Evolutionary conservation across 2,888 invertebrate species (phyloP).

Genomic region (Pecten maximus): DNA sequence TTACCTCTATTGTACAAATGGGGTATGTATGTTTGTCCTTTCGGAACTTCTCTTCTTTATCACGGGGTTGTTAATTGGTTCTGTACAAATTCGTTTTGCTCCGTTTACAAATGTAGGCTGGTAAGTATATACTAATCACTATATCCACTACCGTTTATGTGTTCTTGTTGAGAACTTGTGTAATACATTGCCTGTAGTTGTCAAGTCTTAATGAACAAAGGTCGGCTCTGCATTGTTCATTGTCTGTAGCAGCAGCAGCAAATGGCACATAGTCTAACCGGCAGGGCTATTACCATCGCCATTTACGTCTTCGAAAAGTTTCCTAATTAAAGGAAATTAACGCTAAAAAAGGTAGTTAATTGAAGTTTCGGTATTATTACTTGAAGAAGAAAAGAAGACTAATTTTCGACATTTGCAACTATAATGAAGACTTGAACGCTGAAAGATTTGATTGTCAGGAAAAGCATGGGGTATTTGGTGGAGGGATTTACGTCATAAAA

Average conservation of each 20-base stretch:
- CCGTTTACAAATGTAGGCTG: slow-evolving; percentile 28
- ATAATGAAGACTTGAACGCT: background rate
- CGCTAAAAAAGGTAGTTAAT: slow-evolving; percentile 20
- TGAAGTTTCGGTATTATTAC: slow-evolving; percentile 26
- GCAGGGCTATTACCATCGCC: slow-evolving; percentile 8
- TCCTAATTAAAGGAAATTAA: slow-evolving; percentile 25
- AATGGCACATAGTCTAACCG: background rate
- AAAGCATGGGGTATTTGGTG: background rate
- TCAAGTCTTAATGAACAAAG: slow-evolving; percentile 23
- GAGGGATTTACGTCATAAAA: background rate
- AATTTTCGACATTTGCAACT: slow-evolving; percentile 20
- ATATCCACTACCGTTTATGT: slow-evolving; percentile 11
- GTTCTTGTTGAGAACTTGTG: background rate
- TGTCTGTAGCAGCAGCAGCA: background rate
- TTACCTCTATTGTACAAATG: background rate
- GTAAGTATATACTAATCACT: slow-evolving; percentile 30
- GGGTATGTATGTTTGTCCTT: background rate
- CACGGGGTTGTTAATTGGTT: slow-evolving; percentile 11
- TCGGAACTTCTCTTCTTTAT: background rate
- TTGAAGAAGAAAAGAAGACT: background rate
- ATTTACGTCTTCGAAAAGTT: slow-evolving; percentile 18
- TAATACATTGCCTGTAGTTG: slow-evolving; percentile 5
- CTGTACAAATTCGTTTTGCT: slow-evolving; percentile 1
- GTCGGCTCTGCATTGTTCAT: background rate
- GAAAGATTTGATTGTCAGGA: background rate